Evolutionary conservation across 1,140 invertebrate species (phyloP), one percentile per base, ranked within the genome.

Genomic region (Berghia stephanieae): DNA sequence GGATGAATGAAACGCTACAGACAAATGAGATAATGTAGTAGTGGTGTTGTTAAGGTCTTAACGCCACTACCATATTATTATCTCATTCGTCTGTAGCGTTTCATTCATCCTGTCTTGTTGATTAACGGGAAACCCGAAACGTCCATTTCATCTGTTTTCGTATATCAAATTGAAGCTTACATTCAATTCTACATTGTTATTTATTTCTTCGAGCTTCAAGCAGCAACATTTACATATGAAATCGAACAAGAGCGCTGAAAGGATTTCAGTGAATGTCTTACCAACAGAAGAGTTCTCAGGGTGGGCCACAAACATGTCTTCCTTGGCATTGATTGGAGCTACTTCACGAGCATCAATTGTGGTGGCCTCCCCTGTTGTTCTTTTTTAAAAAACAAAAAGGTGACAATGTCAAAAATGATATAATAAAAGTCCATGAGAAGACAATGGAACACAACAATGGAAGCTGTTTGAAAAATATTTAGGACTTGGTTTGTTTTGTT

Each of bases 301-400:
- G 43, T 81, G 60, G 13, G 75, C 49, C 16, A 69, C 72, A 79
- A 81, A 89, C 88, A 89, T 89, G 46, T 84, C 77, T 52, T 82
- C 75, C n/a, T 73, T 83, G n/a, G 88, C 84, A n/a, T 49, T 63
- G 13, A 40, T 52, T 40, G 88, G 87, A n/a, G 88, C 88, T 27
- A 78, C 83, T 78, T 89, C 88, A 66, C 88, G 69, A 21, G 84
- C 85, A 78, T 88, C 83, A 38, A 87, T 80, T 1, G 79, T 44
- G 18, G 74, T 60, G 18, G 80, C 63, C 42, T 57, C 81, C 46
- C 77, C 40, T 5, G 52, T 81, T n/a, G 79, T 78, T 57, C 82
- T 84, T 68, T 27, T 70, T 57, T 31, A 57, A 21, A 57, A 8
- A 24, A 36, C n/a, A 27, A 34, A 5, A 16, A 13, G 31, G 31